Percentiles rank a stretch among this genome's conserved stretches.
Evolutionary conservation across 2,888 invertebrate species (phyloP).

Genomic region (Autographa gamma): DNA sequence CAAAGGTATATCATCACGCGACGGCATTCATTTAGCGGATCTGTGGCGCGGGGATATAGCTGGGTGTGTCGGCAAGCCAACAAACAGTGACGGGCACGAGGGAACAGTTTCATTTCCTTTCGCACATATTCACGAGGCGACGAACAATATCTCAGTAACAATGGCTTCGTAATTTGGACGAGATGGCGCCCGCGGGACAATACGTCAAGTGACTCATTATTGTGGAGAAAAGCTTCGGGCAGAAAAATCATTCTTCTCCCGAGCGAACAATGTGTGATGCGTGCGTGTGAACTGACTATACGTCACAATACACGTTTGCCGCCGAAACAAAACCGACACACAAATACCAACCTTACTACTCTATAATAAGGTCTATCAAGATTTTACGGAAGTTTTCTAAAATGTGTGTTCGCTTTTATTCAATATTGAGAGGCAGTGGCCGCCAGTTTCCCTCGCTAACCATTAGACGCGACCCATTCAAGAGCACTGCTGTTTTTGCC

Average conservation of each 20-base stretch:
- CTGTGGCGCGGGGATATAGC: constrained; percentile 63
- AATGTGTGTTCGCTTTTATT: constrained; percentile 46
- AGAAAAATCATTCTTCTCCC: constrained; percentile 77
- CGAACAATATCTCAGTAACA: constrained; percentile 85
- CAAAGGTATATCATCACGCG: constrained; percentile 47
- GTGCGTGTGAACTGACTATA: constrained; percentile 64
- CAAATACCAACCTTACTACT: constrained; percentile 21
- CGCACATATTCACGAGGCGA: constrained; percentile 84
- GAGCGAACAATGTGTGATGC: constrained; percentile 73
- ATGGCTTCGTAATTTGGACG: constrained; percentile 85
- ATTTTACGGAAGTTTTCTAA: constrained; percentile 21
- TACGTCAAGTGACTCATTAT: constrained; percentile 86
- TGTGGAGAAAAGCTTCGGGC: constrained; percentile 80
- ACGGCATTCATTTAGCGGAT: constrained; percentile 56
- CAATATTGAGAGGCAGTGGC: constrained; percentile 51
- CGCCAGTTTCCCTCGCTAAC: constrained; percentile 38
- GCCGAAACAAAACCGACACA: not conserved
- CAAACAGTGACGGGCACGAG: constrained; percentile 74
- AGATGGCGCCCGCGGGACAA: constrained; percentile 82
- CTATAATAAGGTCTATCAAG: constrained; percentile 19
- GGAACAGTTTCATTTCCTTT: constrained; percentile 85
- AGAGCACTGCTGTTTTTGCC: constrained; percentile 52
- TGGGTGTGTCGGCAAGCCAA: constrained; percentile 64
- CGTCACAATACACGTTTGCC: constrained; percentile 40
- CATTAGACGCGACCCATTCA: constrained; percentile 45